Evolutionary conservation across 2,113 vertebrate species (phyloP).

Genomic region (Mustela nigripes): DNA sequence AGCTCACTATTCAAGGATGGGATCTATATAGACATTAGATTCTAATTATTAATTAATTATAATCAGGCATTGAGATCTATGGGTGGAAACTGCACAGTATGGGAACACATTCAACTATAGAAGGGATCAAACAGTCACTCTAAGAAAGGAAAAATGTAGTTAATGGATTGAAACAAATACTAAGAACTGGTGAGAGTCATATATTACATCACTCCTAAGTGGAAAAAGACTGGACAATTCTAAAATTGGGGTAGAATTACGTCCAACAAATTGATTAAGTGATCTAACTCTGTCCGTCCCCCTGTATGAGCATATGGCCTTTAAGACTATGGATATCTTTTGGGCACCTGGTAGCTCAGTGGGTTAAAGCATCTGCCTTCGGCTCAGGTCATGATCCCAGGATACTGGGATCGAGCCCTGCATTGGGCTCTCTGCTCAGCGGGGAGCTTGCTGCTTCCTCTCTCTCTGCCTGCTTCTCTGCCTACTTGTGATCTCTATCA

Average conservation of each 20-base stretch:
- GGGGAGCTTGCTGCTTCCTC: too few relatives aligned
- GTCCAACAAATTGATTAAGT: background rate
- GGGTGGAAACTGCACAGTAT: background rate
- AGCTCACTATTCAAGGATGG: background rate
- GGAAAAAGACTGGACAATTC: background rate
- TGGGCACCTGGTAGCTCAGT: too few relatives aligned
- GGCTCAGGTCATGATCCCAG: too few relatives aligned
- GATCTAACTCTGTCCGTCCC: background rate
- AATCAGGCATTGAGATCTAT: background rate
- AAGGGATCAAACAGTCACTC: background rate
- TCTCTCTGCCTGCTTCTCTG: too few relatives aligned
- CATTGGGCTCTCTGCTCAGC: too few relatives aligned
- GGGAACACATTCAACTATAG: background rate
- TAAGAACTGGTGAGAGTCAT: background rate
- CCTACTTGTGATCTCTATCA: too few relatives aligned
- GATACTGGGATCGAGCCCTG: too few relatives aligned
- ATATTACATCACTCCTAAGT: background rate
- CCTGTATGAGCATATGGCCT: background rate
- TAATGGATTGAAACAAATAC: background rate
- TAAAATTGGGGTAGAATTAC: background rate
- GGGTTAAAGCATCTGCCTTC: too few relatives aligned
- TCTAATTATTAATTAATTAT: background rate
- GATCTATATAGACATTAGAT: background rate
- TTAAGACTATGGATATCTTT: background rate
- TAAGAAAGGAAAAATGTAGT: background rate